A percentile compares a stretch with the other conserved stretches of the same genome.
phyloP scores from a whole-genome alignment of 1,140 invertebrate genomes.

The Heliconius eleuchia region DNA sequence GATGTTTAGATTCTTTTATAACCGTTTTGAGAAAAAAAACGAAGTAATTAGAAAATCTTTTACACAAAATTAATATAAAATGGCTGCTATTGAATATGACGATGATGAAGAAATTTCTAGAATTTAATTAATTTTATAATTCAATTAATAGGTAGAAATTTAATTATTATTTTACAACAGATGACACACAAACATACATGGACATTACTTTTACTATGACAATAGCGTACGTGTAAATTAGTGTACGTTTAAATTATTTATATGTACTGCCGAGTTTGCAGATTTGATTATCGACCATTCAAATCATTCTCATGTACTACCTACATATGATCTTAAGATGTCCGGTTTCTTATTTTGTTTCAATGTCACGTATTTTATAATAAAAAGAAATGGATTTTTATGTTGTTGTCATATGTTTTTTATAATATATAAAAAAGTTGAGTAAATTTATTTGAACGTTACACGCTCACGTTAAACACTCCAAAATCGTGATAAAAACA shows the following conservation, averaged over 20 bases:
- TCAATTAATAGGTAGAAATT: too few relatives aligned
- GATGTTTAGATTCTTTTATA: too few relatives aligned
- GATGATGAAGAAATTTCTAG: too few relatives aligned
- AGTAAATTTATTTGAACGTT: background rate
- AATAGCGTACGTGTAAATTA: background rate
- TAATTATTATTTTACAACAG: too few relatives aligned
- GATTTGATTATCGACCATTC: background rate
- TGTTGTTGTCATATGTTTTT: background rate
- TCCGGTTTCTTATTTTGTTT: background rate
- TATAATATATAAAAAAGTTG: background rate
- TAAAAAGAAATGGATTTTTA: background rate
- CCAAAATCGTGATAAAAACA: background rate
- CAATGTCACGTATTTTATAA: background rate
- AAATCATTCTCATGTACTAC: background rate
- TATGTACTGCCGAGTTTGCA: background rate
- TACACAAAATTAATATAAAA: too few relatives aligned
- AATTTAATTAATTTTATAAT: too few relatives aligned
- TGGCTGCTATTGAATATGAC: too few relatives aligned
- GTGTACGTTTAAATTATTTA: background rate
- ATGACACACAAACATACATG: too few relatives aligned
- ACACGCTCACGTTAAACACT: background rate
- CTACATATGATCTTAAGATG: background rate
- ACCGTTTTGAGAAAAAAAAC: too few relatives aligned
- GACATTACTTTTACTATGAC: too few relatives aligned
- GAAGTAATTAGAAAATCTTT: too few relatives aligned